Evolutionary conservation across 2,797 vertebrate genomes (phyloP).

Genomic region (Ctenosaura bakeri): DNA sequence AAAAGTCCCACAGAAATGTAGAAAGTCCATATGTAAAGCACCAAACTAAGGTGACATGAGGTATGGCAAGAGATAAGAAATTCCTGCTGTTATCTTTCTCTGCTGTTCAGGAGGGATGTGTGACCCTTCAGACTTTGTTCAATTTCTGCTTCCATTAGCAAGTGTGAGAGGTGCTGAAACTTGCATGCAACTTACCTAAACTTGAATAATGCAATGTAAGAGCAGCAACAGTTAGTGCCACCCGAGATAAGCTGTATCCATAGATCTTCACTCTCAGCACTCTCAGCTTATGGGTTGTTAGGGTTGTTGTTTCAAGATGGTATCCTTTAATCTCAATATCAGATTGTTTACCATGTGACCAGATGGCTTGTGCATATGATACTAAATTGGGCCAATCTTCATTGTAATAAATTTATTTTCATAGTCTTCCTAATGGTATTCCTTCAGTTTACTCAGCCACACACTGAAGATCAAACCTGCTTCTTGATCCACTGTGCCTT

Average conservation of each 20-base stretch:
- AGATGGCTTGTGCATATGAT: not conserved
- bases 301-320: not conserved
- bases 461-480: not conserved
- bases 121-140: not conserved
- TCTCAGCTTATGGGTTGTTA: too few species aligned
- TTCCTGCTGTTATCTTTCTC: not conserved
- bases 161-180: not conserved
- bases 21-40: not conserved
- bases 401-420: not conserved
- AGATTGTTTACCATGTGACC: not conserved
- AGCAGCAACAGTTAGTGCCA: not conserved
- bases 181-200: not conserved
- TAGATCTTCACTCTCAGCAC: too few species aligned
- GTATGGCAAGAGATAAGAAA: not conserved
- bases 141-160: not conserved
- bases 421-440: not conserved
- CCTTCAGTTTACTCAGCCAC: not conserved
- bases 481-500: not conserved
- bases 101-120: not conserved
- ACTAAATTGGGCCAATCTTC: too few species aligned
- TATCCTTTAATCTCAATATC: not conserved
- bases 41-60: not conserved
- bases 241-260: too few species aligned
- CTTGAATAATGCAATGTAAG: not conserved
- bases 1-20: not conserved